These are phyloP conservation scores for Ips typographus DNA, from an alignment of 1,140 invertebrate species.

Conservation along the genomic window DNA sequence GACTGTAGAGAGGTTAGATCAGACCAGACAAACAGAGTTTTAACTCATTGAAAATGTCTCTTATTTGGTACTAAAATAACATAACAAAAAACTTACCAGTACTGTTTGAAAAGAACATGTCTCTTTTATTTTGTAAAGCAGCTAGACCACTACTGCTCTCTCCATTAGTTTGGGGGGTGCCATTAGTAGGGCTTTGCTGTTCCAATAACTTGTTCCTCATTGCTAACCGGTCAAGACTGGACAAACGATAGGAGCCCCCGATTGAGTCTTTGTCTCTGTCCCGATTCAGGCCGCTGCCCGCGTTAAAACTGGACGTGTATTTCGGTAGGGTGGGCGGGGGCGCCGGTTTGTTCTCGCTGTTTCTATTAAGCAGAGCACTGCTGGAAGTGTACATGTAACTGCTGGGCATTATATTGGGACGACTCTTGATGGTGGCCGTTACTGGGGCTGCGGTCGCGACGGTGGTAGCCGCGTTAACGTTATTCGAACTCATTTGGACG, in stretches of 20 bases:
- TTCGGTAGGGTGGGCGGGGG: conserved; percentile 64
- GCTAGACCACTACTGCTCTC: conserved; percentile 30
- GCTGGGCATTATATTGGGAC: conserved; percentile 53
- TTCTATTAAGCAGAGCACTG: conserved; percentile 50
- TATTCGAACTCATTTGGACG: conserved; percentile 51
- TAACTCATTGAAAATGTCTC: too few species aligned
- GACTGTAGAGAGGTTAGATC: too few species aligned
- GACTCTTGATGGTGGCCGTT: conserved; percentile 51
- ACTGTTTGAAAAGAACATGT: conserved; percentile 50
- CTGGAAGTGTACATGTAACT: conserved; percentile 53
- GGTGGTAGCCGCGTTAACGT: conserved; percentile 50
- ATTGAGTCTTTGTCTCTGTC: conserved; percentile 57
- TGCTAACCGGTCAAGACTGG: conserved; percentile 65
- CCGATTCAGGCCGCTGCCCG: conserved; percentile 55
- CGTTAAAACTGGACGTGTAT: conserved; percentile 62
- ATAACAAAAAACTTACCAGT: conserved; percentile 17
- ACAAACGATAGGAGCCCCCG: conserved; percentile 61
- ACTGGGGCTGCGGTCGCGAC: conserved; percentile 48
- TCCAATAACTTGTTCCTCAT: conserved; percentile 67
- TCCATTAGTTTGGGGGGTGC: conserved; percentile 44
- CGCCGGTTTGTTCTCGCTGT: conserved; percentile 53
- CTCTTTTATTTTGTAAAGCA: conserved; percentile 48
- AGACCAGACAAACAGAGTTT: too few species aligned
- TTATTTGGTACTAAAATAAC: background rate
- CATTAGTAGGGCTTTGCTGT: conserved; percentile 45